phyloP scores from a whole-genome alignment of 2,113 vertebrate genomes.

The Blennius ocellaris region DNA sequence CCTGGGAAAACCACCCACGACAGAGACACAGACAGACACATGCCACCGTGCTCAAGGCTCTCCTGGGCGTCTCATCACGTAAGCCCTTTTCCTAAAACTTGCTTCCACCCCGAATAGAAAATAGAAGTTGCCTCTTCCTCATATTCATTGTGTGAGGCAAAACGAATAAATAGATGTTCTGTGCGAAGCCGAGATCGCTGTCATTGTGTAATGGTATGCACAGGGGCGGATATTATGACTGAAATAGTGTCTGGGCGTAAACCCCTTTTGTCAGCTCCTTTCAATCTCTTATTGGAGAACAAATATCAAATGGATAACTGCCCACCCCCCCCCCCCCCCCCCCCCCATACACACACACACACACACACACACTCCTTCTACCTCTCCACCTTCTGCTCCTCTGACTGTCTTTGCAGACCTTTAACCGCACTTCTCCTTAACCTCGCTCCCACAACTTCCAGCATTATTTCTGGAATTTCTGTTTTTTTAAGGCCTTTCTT shows the following conservation, averaged over 20 bases:
- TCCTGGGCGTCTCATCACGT: slow-evolving; percentile 45
- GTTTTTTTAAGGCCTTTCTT: slow-evolving; percentile 37
- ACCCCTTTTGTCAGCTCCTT: slow-evolving; percentile 84
- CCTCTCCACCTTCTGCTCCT: neutral
- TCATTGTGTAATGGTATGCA: slow-evolving; percentile 84
- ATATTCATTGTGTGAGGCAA: slow-evolving; percentile 72
- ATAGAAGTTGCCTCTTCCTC: slow-evolving; percentile 70
- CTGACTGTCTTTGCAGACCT: slow-evolving; percentile 47
- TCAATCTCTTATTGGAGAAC: slow-evolving; percentile 80
- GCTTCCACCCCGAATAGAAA: slow-evolving; percentile 49
- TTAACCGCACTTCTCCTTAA: slow-evolving; percentile 21
- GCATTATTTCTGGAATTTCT: slow-evolving; percentile 46
- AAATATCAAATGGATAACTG: slow-evolving; percentile 73
- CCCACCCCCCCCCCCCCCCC: slow-evolving; percentile 18
- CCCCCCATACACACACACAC: too few relatives aligned
- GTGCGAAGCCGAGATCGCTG: slow-evolving; percentile 67
- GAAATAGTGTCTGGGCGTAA: slow-evolving; percentile 86
- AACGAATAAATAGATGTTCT: slow-evolving; percentile 74
- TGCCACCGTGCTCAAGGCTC: slow-evolving; percentile 54
- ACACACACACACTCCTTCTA: too few relatives aligned
- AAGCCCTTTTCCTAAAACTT: slow-evolving; percentile 70
- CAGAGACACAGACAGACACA: slow-evolving; percentile 20
- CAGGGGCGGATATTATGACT: slow-evolving; percentile 86
- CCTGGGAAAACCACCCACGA: slow-evolving; percentile 53
- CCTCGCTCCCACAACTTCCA: slow-evolving; percentile 22